Evolutionary conservation across 2,888 invertebrate species (phyloP), one percentile per base, ranked within the genome.

Genomic region (Drosophila siamana): DNA sequence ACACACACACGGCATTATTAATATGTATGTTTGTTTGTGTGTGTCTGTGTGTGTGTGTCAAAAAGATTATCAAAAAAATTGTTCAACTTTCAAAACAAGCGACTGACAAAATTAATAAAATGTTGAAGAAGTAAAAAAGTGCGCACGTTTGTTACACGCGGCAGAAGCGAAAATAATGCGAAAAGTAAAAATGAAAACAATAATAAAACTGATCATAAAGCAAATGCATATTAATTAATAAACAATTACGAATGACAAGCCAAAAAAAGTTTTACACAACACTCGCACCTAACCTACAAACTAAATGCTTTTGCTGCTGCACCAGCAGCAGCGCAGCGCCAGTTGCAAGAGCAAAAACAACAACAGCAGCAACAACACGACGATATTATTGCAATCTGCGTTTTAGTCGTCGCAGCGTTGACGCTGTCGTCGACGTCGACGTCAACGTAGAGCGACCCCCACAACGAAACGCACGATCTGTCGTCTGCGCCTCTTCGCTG

Each of bases 251-350:
- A 62, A 63, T 59, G 51, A 60, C 26, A 52, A 59, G 55, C 67
- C 41, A 74, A 62, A 72, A 72, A 33, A 64, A 48, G 71, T 75
- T 86, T 86, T 86, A 86, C 89, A 89, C 89, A 86, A 86, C 89
- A 89, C 88, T 88, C 83, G 89, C 63, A 74, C 88, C 88, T 86
- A 86, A 89, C 85, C 89, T 86, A 88, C 68, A 86, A 85, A 88
- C 51, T 50, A 38, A 62, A 36, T 61, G 64, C 69, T 60, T 59
- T 72, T 61, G 60, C 64, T 64, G 76, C 51, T 41, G 48, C 66
- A 19, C 28, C 51, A 13, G 33, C 63, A n/a, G 38, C 43, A 43
- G 54, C 64, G 54, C 64, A 68, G 64, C 76, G 57, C 36, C 78
- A 57, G 54, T 71, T 69, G 74, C 81, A 74, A 66, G 44, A 52